Conservation (phyloP, 2,113 vertebrate genomes). For the Dipodomys stephensi region DNA sequence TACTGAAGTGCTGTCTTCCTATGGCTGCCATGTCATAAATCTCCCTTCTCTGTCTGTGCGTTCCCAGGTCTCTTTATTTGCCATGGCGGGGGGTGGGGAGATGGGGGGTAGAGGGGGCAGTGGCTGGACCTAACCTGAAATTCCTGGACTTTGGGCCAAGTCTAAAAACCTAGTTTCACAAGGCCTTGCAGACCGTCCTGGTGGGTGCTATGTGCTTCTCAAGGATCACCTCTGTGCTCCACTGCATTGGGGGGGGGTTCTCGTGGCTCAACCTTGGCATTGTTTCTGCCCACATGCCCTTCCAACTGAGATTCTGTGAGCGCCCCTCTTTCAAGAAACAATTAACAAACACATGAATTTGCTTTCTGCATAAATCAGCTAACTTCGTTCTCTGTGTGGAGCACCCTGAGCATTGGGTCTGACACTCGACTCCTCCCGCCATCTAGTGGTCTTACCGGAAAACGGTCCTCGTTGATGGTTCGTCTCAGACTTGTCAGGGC, state of each 20-base stretch:
- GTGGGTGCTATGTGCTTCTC: neutral
- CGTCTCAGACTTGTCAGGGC: neutral
- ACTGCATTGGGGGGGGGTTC: fast-evolving
- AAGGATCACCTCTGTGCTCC: too few species aligned
- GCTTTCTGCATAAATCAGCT: neutral
- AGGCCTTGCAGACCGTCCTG: too few species aligned
- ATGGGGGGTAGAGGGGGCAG: too few species aligned
- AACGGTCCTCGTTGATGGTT: neutral
- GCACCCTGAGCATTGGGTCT: neutral
- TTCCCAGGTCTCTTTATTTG: too few species aligned
- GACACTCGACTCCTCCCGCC: neutral
- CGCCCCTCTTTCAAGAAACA: neutral
- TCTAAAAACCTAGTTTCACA: too few species aligned
- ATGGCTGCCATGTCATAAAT: too few species aligned
- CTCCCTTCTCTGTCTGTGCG: too few species aligned
- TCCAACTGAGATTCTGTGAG: neutral
- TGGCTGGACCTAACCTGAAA: too few species aligned
- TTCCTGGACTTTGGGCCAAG: too few species aligned
- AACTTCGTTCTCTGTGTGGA: neutral
- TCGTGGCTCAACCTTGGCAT: neutral
- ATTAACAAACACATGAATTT: too few species aligned
- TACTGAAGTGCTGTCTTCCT: too few species aligned
- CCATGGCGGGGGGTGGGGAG: too few species aligned
- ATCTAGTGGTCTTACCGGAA: neutral
- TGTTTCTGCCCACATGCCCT: neutral